Base-by-base conservation (phyloP, 2,888 invertebrate genomes). In the Odontomyia ornata region DNA sequence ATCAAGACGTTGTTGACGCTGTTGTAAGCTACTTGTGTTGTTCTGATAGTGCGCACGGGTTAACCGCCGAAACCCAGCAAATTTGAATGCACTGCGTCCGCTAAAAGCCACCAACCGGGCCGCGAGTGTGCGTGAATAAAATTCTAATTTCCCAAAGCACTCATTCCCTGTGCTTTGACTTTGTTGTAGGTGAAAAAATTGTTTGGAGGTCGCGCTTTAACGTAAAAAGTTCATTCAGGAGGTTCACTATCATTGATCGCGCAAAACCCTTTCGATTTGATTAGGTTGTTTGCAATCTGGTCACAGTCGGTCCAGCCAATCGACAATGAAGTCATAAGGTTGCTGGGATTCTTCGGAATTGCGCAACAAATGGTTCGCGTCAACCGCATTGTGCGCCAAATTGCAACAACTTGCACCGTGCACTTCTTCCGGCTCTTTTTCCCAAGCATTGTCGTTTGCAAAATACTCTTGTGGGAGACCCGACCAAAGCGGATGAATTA, bases 101-200 rank as follows among this genome's bases (percentile, higher is more conserved):
- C 52, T 43, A n/a, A 21, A 9, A 60, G 60, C 7, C 23, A 52
- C 52, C 9, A 67, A 28, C 18, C 43, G 67, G 67, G n/a, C 36
- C 15, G 25, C 18, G 23, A 56, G 36, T 73, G 71, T 72, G 27
- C 73, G 73, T 60, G 73, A 60, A 36, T 36, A 27, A 73, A 73
- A 73, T 60, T 72, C 71, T 56, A 56, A 52, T 72, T 52, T 23
- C 1, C 67, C 3, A 36, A 18, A 36, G 36, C 65, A 11, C n/a
- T 21, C 23, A 27, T 21, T 36, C 3, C 36, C 5, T 36, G 3
- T 36, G 36, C 9, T 36, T 36, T 36, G n/a, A n/a, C n/a, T 36
- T 18, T 11, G 9, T 65, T 18, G 36, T n/a, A 36, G 65, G 69
- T 69, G 69, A 47, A 9, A 23, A 25, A 69, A 47, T 69, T 25